Percentiles rank a stretch among this genome's conserved stretches.
Conservation (phyloP, 2,888 invertebrate genomes). For the Cephus runcator region DNA sequence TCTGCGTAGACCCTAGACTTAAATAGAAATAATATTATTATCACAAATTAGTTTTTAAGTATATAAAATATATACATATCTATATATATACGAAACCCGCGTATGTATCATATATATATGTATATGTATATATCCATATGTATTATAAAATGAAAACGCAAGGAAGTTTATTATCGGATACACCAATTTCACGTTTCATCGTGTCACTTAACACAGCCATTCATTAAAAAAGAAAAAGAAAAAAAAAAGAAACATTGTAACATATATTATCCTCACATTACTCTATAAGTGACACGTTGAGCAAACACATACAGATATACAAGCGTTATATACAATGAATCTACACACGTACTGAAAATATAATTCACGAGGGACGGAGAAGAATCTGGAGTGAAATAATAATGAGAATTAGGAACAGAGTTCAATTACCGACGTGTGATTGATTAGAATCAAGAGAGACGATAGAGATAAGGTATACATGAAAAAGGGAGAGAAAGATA, state of each 20-base stretch:
- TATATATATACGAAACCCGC: slow-evolving; percentile 40
- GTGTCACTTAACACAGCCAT: slow-evolving; percentile 24
- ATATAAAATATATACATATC: slow-evolving; percentile 49
- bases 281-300: slow-evolving; percentile 12
- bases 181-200: slow-evolving; percentile 26
- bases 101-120: slow-evolving; percentile 43
- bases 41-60: slow-evolving; percentile 54
- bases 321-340: slow-evolving; percentile 5
- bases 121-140: slow-evolving; percentile 39
- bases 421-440: background rate
- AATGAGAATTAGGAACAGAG: background rate
- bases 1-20: slow-evolving; percentile 55
- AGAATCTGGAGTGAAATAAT: background rate
- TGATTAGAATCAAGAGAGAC: slow-evolving; percentile 10
- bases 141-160: slow-evolving; percentile 1
- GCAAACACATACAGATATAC: slow-evolving; percentile 14
- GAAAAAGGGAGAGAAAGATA: slow-evolving; percentile 13
- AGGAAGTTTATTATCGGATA: background rate
- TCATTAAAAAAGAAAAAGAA: background rate
- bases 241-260: slow-evolving; percentile 31
- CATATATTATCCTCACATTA: slow-evolving; percentile 26
- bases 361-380: background rate
- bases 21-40: slow-evolving; percentile 55
- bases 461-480: slow-evolving; percentile 17
- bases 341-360: background rate